Evolutionary conservation across 2,888 invertebrate genomes (phyloP).

Genomic region (Drosophila mayaguana): DNA sequence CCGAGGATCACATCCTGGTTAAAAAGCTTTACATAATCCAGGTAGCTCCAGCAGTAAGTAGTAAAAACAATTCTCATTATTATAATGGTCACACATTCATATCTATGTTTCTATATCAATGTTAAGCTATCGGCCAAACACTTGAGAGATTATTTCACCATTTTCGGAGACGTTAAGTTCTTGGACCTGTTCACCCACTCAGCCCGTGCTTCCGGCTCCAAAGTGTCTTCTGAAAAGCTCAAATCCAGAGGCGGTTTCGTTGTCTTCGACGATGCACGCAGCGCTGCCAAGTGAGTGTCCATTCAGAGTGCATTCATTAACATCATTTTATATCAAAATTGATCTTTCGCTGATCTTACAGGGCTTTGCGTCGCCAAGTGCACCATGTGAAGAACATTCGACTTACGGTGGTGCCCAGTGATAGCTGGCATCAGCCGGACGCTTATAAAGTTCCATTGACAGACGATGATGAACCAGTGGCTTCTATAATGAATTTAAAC

Average conservation of each 20-base stretch:
- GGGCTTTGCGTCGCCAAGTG: conserved; percentile 21
- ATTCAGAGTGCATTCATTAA: neutral
- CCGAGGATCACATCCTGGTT: conserved; percentile 59
- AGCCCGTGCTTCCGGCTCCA: neutral
- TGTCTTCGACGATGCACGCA: conserved; percentile 24
- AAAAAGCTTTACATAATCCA: conserved; percentile 41
- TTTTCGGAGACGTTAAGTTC: conserved; percentile 39
- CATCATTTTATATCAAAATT: no score
- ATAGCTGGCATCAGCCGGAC: conserved; percentile 68
- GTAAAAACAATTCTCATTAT: neutral
- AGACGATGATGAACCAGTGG: neutral
- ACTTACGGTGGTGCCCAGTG: conserved; percentile 48
- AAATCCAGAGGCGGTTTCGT: conserved; percentile 33
- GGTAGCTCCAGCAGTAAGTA: conserved; percentile 41
- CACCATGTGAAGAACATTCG: conserved; percentile 32
- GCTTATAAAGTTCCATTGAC: conserved; percentile 15
- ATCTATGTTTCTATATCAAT: neutral
- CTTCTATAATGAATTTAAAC: conserved; percentile 50
- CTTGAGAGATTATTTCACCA: conserved; percentile 27
- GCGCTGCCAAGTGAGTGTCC: conserved; percentile 53
- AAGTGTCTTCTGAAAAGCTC: neutral
- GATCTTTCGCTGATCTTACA: neutral
- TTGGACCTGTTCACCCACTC: conserved; percentile 24
- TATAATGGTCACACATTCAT: neutral
- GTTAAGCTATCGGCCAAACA: conserved; percentile 29